These are phyloP conservation scores for Heterochromis multidens DNA, from an alignment of 2,113 vertebrate species.

Conservation along the genomic window DNA sequence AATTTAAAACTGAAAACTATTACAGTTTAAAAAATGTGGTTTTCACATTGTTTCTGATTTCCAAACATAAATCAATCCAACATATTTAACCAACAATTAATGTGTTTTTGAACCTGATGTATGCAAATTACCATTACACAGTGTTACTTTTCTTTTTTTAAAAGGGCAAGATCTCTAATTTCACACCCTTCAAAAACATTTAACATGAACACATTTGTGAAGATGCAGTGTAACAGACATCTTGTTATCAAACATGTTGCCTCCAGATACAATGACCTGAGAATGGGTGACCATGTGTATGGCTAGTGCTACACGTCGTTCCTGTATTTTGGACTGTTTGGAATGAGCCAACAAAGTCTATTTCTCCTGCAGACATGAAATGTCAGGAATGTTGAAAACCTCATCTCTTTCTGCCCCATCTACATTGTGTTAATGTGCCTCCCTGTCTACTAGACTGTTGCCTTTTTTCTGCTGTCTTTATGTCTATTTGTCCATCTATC, in stretches of 20 bases:
- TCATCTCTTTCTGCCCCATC: neutral
- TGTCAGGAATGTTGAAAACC: neutral
- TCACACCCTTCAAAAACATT: conserved; percentile 5
- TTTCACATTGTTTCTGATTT: neutral
- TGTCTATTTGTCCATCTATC: conserved; percentile 15
- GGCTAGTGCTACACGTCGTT: neutral
- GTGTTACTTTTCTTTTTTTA: neutral
- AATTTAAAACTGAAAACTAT: neutral
- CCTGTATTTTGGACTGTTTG: neutral
- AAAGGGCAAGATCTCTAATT: conserved; percentile 2
- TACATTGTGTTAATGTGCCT: neutral
- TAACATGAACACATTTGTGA: conserved; percentile 1
- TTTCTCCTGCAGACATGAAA: conserved; percentile 5
- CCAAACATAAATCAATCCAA: neutral
- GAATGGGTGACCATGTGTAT: neutral
- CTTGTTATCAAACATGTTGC: neutral
- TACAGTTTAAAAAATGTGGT: neutral
- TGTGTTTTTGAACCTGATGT: neutral
- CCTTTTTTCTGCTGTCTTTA: neutral
- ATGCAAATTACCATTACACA: neutral
- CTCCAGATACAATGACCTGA: neutral
- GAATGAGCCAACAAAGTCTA: neutral
- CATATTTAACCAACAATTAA: neutral
- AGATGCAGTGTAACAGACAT: neutral
- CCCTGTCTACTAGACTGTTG: neutral